Percentiles rank a stretch among this genome's conserved stretches.
phyloP scores from a whole-genome alignment of 1,140 invertebrate genomes.

The Brachystomella parvula region DNA sequence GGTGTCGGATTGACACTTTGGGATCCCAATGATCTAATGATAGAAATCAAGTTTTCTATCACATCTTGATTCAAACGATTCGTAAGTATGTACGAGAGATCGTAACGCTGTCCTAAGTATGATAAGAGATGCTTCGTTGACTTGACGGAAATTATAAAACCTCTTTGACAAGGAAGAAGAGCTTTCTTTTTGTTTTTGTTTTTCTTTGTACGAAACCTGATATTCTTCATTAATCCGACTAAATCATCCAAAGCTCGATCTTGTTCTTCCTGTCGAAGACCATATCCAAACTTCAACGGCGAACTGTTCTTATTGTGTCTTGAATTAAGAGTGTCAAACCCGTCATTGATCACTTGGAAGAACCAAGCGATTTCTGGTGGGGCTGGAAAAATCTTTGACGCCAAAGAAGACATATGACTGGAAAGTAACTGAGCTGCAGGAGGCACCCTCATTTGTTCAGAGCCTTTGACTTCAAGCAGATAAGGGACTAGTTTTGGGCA shows the following conservation, averaged over 20 bases:
- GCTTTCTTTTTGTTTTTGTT: neutral
- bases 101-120: slow-evolving; percentile 28
- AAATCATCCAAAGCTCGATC: slow-evolving; percentile 6
- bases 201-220: neutral
- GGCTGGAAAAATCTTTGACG: slow-evolving; percentile 12
- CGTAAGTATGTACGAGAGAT: slow-evolving; percentile 36
- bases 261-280: slow-evolving; percentile 13
- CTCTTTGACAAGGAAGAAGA: slow-evolving; percentile 31
- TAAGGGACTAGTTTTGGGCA: slow-evolving; percentile 21
- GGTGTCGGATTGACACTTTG: slow-evolving; percentile 36
- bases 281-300: slow-evolving; percentile 17
- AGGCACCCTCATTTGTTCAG: slow-evolving; percentile 27
- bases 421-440: slow-evolving; percentile 32
- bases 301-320: neutral
- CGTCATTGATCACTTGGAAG: slow-evolving; percentile 26
- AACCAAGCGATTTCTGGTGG: slow-evolving; percentile 14
- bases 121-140: slow-evolving; percentile 15
- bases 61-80: slow-evolving; percentile 40
- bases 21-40: slow-evolving; percentile 38
- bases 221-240: neutral
- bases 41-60: slow-evolving; percentile 41
- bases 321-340: slow-evolving; percentile 34
- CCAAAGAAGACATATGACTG: slow-evolving; percentile 9
- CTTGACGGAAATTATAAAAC: slow-evolving; percentile 20
- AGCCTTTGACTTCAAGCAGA: slow-evolving; percentile 10